Base-by-base conservation (phyloP, 2,888 invertebrate species). In the Ctenicera cuprea region DNA sequence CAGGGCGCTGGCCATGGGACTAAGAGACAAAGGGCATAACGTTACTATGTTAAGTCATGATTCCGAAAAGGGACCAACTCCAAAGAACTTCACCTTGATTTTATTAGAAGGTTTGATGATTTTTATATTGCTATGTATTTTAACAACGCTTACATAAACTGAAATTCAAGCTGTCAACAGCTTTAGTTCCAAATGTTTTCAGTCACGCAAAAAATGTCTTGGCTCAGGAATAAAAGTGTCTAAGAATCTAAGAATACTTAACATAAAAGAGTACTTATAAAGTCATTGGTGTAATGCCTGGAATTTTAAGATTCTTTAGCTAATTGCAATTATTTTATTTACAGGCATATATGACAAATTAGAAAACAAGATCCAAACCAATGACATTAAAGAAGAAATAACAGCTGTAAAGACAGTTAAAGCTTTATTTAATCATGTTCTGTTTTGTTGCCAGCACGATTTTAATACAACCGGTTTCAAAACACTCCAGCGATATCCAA, bases 401-500 rank as follows among this genome's bases (percentile, higher is more conserved):
- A 50, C 57, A 0, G 62, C 66, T 11, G 48, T 45, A n/a, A 70
- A 70, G 16, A 43, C 65, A 11, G 54, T 65, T 11, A 50, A 50
- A 57, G 69, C 67, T 8, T 37, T 75, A 43, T 73, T 71, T 62
- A 71, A 75, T 16, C 71, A 71, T 22, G 66, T 72, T 16, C 57
- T 65, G 16, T 75, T 73, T 50, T 66, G 76, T 64, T 78, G 78
- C 62, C 54, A 50, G 20, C 41, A 76, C 45, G 77, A 79, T 54
- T 67, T 77, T 9, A 68, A 78, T 57, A 76, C 80, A 8, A 65
- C 73, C 0, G 76, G 73, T 9, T 68, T 80, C 8, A 59, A 76
- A 59, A 73, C 66, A 1, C 74, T 81, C 5, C 48, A 75, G 65
- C 63, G 70, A 9, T 81, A 81, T 63, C 80, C 81, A 0, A 70